Percentiles rank a stretch among this genome's conserved stretches.
These are phyloP conservation scores for Mus caroli DNA, from an alignment of 2,797 vertebrate species.

Conservation along the genomic window DNA sequence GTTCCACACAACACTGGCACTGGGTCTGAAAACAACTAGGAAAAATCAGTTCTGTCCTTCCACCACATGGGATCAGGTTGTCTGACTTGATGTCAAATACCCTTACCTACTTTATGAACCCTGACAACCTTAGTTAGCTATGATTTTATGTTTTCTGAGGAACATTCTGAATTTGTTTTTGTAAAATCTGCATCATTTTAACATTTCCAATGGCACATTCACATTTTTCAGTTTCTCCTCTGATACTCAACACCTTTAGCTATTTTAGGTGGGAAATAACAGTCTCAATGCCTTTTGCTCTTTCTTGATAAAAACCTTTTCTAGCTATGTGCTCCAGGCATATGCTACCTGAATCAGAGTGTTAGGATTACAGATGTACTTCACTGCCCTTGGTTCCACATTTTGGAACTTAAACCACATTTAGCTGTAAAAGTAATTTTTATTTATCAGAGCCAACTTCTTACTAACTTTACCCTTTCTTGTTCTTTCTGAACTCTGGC, in stretches of 20 bases:
- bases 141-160: too few relatives aligned
- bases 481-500: too few relatives aligned
- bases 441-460: too few relatives aligned
- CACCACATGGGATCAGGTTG: neutral
- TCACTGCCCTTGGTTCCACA: neutral
- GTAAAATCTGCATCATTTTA: too few relatives aligned
- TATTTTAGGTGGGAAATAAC: neutral
- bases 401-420: neutral
- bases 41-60: neutral
- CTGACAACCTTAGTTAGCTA: too few relatives aligned
- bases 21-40: neutral
- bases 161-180: too few relatives aligned
- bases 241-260: neutral
- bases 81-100: neutral
- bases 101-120: neutral
- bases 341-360: neutral
- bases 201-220: too few relatives aligned
- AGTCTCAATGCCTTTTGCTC: neutral
- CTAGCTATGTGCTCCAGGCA: neutral
- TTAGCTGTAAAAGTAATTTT: too few relatives aligned
- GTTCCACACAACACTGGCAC: neutral
- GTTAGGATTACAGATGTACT: too few relatives aligned
- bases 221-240: neutral
- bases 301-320: neutral
- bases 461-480: too few relatives aligned